Evolutionary conservation across 2,888 invertebrate species (phyloP).

Genomic region (Opisthograptis luteolata): DNA sequence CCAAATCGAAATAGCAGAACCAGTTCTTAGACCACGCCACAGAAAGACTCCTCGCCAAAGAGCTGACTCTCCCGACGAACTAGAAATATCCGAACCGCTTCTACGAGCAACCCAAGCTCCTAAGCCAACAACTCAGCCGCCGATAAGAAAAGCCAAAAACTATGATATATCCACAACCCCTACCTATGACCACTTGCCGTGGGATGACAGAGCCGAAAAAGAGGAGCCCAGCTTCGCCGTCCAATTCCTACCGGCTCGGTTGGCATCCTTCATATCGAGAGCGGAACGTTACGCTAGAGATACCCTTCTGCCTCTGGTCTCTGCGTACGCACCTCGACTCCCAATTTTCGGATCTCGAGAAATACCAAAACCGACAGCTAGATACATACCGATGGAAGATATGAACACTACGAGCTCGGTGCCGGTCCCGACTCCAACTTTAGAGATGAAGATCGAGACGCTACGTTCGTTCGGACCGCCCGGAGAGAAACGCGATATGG

Average conservation of each 20-base stretch:
- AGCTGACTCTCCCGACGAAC: constrained; percentile 76
- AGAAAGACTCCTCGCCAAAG: constrained; percentile 82
- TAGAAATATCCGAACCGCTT: constrained; percentile 88
- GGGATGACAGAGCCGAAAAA: constrained; percentile 64
- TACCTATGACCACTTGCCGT: constrained; percentile 62
- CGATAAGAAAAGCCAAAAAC: constrained; percentile 71
- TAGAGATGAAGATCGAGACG: constrained; percentile 80
- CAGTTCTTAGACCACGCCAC: constrained; percentile 87
- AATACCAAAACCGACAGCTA: constrained; percentile 77
- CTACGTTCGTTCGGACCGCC: constrained; percentile 74
- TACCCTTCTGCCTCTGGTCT: constrained; percentile 90
- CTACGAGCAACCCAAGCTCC: constrained; percentile 78
- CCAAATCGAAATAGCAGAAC: constrained; percentile 88
- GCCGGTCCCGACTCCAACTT: constrained; percentile 74
- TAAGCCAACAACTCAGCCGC: constrained; percentile 55
- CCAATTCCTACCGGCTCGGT: constrained; percentile 90
- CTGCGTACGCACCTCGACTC: constrained; percentile 90
- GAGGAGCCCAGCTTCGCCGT: constrained; percentile 85
- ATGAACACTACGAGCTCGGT: constrained; percentile 64
- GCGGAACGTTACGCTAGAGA: constrained; percentile 92
- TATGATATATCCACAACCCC: constrained; percentile 74
- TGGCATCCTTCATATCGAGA: constrained; percentile 91
- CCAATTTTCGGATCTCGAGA: constrained; percentile 83
- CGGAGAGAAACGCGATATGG: constrained; percentile 66
- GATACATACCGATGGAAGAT: constrained; percentile 86